phyloP scores from a whole-genome alignment of 2,888 invertebrate species.

The Leptarthrus brevirostris region DNA sequence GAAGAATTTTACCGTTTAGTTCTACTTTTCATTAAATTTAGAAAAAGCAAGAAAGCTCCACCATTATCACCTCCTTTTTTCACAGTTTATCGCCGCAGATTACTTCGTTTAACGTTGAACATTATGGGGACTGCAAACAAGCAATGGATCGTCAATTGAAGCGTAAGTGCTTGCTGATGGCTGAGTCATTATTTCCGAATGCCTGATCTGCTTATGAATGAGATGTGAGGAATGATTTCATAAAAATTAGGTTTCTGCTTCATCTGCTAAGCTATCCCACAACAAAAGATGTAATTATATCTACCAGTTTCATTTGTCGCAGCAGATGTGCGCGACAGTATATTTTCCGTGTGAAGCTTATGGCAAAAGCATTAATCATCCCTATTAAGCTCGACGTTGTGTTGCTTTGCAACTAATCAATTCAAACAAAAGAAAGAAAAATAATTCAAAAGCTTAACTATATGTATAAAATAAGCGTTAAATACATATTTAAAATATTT shows the following conservation, averaged over 20 bases:
- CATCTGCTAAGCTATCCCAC: slow-evolving; percentile 19
- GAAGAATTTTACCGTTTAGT: slow-evolving; percentile 18
- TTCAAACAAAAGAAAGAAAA: too few relatives aligned
- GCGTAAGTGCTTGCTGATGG: not conserved
- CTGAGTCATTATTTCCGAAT: slow-evolving; percentile 12
- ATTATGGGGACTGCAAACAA: slow-evolving; percentile 38
- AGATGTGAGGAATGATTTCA: slow-evolving; percentile 35
- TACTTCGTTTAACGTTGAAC: slow-evolving; percentile 21
- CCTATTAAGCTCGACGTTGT: not conserved
- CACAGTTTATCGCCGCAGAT: slow-evolving; percentile 20
- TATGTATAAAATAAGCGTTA: too few relatives aligned
- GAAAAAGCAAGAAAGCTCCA: slow-evolving; percentile 7
- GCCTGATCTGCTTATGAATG: slow-evolving; percentile 20
- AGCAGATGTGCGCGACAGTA: slow-evolving; percentile 28
- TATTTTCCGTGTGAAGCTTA: slow-evolving; percentile 9
- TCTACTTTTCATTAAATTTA: slow-evolving; percentile 23
- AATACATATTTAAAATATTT: too few relatives aligned
- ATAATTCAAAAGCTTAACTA: too few relatives aligned
- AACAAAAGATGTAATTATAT: not conserved
- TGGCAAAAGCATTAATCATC: slow-evolving; percentile 24
- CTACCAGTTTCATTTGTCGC: not conserved
- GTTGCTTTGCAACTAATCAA: too few relatives aligned
- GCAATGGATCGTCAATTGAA: slow-evolving; percentile 35
- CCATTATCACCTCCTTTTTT: slow-evolving; percentile 33
- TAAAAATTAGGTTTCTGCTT: slow-evolving; percentile 12